Conservation (phyloP, 2,113 vertebrate species). For the Microcebus griseorufus region DNA sequence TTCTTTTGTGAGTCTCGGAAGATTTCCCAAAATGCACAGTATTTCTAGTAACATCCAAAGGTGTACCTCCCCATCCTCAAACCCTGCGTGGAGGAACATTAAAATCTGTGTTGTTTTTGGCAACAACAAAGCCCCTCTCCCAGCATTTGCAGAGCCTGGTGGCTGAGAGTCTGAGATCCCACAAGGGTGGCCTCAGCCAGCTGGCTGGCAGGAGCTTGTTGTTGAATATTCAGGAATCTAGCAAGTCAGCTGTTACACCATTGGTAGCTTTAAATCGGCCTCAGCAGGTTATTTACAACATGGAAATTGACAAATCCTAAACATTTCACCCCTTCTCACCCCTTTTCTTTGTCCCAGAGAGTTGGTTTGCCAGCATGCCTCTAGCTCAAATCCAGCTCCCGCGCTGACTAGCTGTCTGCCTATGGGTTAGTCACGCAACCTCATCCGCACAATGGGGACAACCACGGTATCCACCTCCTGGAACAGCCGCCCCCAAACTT, state of each 20-base stretch:
- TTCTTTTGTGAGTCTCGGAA: not conserved
- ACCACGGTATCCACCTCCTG: too few relatives aligned
- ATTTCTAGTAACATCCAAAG: not conserved
- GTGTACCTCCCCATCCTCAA: too few relatives aligned
- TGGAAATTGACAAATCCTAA: not conserved
- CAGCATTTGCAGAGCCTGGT: not conserved
- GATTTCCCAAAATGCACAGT: not conserved
- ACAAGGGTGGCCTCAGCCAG: not conserved
- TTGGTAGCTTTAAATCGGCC: not conserved
- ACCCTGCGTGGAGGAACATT: not conserved
- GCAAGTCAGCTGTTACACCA: not conserved
- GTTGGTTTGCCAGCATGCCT: not conserved
- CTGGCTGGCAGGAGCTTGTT: not conserved
- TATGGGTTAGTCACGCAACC: too few relatives aligned
- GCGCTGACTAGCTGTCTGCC: accelerated
- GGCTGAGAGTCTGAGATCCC: not conserved
- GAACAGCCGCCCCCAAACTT: too few relatives aligned
- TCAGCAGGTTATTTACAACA: not conserved
- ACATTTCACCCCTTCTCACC: not conserved
- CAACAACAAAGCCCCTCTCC: not conserved
- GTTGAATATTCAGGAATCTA: not conserved
- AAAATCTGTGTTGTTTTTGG: too few relatives aligned
- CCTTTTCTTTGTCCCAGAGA: not conserved
- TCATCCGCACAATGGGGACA: not conserved
- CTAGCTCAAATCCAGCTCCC: too few relatives aligned